These are phyloP conservation scores for Pseudomyrmex sp. DNA, from an alignment of 1,140 invertebrate genomes.

Conservation along the genomic window DNA sequence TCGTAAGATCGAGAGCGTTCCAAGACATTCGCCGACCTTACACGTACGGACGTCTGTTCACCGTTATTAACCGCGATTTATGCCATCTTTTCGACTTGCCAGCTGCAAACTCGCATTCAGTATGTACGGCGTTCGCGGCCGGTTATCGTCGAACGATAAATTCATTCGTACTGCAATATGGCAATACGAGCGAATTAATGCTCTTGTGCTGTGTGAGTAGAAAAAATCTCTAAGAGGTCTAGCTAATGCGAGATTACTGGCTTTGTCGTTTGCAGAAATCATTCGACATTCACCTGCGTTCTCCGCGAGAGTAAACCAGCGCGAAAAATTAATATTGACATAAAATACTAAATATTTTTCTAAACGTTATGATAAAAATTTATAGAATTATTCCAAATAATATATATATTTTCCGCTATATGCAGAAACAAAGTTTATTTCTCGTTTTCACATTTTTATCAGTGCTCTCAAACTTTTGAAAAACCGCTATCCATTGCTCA, in stretches of 20 bases:
- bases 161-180: slow-evolving; percentile 32
- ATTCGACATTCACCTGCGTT: slow-evolving; percentile 27
- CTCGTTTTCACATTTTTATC: too few relatives aligned
- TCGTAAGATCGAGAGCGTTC: slow-evolving; percentile 48
- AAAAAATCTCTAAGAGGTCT: slow-evolving; percentile 13
- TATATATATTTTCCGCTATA: too few relatives aligned
- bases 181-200: slow-evolving; percentile 31
- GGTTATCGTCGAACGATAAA: slow-evolving; percentile 50
- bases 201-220: neutral
- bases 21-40: slow-evolving; percentile 42
- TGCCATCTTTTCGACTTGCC: slow-evolving; percentile 15
- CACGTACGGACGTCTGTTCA: slow-evolving; percentile 19
- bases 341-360: too few relatives aligned
- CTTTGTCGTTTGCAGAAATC: slow-evolving; percentile 23
- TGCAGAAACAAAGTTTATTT: too few relatives aligned
- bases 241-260: slow-evolving; percentile 4
- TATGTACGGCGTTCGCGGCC: slow-evolving; percentile 17
- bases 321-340: neutral
- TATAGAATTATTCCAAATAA: too few relatives aligned
- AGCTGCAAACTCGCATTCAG: neutral
- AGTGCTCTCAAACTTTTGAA: too few relatives aligned
- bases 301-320: neutral
- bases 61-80: slow-evolving; percentile 58
- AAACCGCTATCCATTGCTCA: too few relatives aligned
- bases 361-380: too few relatives aligned